These are phyloP conservation scores for Pocillopora damicornis DNA, from an alignment of 64 coral and sea anemone genomes.

Conservation along the genomic window DNA sequence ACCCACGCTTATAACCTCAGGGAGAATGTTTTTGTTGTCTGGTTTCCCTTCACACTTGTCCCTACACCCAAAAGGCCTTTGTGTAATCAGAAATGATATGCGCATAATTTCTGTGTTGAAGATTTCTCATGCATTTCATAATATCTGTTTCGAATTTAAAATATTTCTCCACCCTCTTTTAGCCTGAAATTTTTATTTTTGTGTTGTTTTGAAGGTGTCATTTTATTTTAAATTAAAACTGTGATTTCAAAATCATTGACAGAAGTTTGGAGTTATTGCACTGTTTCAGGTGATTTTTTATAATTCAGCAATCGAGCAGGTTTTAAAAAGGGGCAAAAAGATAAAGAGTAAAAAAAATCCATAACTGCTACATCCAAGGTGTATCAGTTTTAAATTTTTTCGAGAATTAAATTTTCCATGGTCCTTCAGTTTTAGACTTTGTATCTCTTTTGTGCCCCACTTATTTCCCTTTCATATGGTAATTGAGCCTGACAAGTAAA, in stretches of 20 bases:
- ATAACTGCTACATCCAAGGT: no score
- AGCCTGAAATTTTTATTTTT: background rate
- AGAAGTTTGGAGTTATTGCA: background rate
- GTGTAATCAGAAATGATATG: constrained; percentile 1
- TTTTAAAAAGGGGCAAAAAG: no score
- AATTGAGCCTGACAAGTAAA: background rate
- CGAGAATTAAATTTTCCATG: background rate
- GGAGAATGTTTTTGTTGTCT: background rate
- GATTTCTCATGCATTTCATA: background rate
- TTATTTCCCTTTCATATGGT: background rate
- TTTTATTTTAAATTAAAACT: background rate
- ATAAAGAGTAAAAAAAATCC: no score
- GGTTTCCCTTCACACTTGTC: background rate
- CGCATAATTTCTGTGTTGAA: background rate
- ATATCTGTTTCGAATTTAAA: background rate
- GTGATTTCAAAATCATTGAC: background rate
- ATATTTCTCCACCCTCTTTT: background rate
- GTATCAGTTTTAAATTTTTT: background rate
- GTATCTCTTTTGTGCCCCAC: background rate
- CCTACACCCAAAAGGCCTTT: background rate
- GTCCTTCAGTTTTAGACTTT: background rate
- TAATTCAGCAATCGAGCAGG: no score
- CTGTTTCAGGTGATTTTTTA: background rate
- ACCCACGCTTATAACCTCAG: background rate
- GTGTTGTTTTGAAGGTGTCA: background rate